A percentile compares a stretch with the other conserved stretches of the same genome.
Conservation (phyloP, 2,113 vertebrate genomes). For the Miniopterus natalensis region DNA sequence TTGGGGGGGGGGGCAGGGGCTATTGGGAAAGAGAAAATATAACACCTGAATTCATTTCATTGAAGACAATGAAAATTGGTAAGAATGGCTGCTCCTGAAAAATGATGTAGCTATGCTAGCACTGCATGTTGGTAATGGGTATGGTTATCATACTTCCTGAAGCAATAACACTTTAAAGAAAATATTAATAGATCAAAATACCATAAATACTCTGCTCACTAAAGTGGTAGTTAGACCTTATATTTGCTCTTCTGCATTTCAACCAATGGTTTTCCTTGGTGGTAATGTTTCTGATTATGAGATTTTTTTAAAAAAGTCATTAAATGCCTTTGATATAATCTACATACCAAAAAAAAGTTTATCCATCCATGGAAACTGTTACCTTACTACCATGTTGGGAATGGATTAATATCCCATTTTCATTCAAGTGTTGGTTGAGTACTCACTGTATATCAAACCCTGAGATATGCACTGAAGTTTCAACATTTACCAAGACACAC, state of each 20-base stretch:
- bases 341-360: neutral
- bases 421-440: neutral
- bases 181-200: slow-evolving; percentile 25
- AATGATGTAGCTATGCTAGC: neutral
- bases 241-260: neutral
- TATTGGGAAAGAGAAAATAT: slow-evolving; percentile 31
- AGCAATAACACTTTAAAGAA: neutral
- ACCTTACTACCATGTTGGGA: neutral
- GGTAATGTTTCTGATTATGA: slow-evolving; percentile 18
- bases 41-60: neutral
- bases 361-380: neutral
- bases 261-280: neutral
- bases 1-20: neutral
- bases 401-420: neutral
- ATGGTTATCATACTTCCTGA: neutral
- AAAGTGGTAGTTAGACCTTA: neutral
- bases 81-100: neutral
- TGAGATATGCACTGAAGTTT: neutral
- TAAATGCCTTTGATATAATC: slow-evolving; percentile 10
- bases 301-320: neutral
- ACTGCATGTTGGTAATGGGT: neutral
- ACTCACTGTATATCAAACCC: neutral
- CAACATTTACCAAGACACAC: neutral
- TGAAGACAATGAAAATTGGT: neutral
- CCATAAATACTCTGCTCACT: neutral